Conservation (phyloP, 1,140 invertebrate species). For the Drosophila willistoni region DNA sequence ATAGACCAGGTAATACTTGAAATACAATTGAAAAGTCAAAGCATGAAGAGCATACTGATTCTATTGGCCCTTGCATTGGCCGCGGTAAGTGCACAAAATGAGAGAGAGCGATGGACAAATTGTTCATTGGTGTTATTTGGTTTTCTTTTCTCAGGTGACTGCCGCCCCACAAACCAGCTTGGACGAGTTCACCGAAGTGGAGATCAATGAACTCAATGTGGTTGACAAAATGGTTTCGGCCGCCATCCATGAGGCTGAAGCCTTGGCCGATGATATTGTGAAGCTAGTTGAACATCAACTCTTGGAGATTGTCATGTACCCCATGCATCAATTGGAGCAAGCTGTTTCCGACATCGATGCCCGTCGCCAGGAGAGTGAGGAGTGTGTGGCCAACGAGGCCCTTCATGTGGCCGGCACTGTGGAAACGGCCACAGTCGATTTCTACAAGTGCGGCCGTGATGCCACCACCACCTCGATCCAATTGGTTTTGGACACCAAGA, state of each 20-base stretch:
- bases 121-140: not conserved
- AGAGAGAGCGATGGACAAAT: too few relatives aligned
- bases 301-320: slow-evolving; percentile 56
- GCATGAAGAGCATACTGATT: slow-evolving; percentile 41
- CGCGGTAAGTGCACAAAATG: slow-evolving; percentile 24
- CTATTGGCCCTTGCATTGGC: slow-evolving; percentile 29
- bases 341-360: slow-evolving; percentile 38
- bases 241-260: slow-evolving; percentile 26
- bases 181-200: slow-evolving; percentile 9
- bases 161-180: not conserved
- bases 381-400: slow-evolving; percentile 42
- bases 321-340: slow-evolving; percentile 41
- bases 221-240: slow-evolving; percentile 20
- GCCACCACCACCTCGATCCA: slow-evolving; percentile 39
- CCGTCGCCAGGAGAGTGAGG: slow-evolving; percentile 38
- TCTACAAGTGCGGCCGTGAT: slow-evolving; percentile 36
- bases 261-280: slow-evolving; percentile 26
- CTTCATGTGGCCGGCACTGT: slow-evolving; percentile 23
- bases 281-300: slow-evolving; percentile 40
- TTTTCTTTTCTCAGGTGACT: not conserved
- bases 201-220: slow-evolving; percentile 27
- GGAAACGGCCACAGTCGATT: slow-evolving; percentile 35
- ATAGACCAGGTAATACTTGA: not conserved
- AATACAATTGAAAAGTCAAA: slow-evolving; percentile 2
- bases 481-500: slow-evolving; percentile 38